These are phyloP conservation scores for Parascotia fuliginaria DNA, from an alignment of 2,888 invertebrate species.

Conservation along the genomic window DNA sequence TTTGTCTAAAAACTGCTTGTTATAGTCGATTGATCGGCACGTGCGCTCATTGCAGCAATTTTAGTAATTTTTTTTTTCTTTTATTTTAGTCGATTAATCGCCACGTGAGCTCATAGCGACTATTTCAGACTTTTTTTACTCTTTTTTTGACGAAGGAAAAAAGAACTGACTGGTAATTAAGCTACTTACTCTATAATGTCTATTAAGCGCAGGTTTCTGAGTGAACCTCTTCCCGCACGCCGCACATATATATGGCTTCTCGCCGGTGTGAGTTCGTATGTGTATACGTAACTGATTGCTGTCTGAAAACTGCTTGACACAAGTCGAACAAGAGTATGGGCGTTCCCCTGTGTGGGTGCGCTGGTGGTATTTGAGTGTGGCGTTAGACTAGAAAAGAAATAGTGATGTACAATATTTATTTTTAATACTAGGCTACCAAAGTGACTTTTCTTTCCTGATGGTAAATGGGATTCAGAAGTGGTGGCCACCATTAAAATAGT, in stretches of 20 bases:
- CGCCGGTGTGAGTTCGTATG: conserved; percentile 64
- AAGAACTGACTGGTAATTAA: no score
- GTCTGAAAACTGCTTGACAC: conserved; percentile 59
- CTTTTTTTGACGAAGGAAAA: no score
- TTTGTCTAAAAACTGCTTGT: no score
- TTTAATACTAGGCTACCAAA: neutral
- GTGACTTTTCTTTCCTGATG: no score
- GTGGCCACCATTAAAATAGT: no score
- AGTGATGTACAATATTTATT: neutral
- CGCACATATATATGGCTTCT: conserved; percentile 69
- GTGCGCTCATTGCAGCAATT: no score
- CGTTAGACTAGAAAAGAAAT: conserved; percentile 56
- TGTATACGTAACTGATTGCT: conserved; percentile 61
- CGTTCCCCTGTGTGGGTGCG: conserved; percentile 72
- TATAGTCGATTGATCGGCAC: no score
- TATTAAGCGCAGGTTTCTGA: conserved; percentile 75
- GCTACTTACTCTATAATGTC: conserved; percentile 78
- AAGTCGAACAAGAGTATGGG: conserved; percentile 58
- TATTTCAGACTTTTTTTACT: no score
- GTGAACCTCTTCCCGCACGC: conserved; percentile 69
- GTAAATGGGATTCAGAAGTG: no score
- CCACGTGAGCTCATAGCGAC: no score
- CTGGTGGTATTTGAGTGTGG: conserved; percentile 65
- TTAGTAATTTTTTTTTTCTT: no score
- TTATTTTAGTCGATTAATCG: no score